Conservation (phyloP, 2,888 invertebrate genomes). For the Leptogaster cylindrica region DNA sequence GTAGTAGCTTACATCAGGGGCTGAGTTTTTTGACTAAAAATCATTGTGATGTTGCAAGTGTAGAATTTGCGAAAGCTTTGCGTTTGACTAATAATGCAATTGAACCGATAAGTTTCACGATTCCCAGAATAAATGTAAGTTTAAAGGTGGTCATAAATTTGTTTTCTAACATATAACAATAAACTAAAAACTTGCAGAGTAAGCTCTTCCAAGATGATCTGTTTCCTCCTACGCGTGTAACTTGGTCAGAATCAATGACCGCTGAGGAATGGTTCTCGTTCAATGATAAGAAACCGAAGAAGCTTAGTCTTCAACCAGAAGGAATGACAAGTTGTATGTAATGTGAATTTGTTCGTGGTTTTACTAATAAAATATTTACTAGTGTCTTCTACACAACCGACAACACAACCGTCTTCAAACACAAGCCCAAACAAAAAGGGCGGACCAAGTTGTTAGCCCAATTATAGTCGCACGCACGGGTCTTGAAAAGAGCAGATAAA, state of each 20-base stretch:
- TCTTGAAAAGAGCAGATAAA: slow-evolving; percentile 64
- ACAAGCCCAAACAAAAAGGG: slow-evolving; percentile 54
- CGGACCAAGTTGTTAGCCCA: slow-evolving; percentile 48
- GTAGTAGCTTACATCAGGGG: slow-evolving; percentile 83
- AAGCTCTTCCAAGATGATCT: slow-evolving; percentile 98
- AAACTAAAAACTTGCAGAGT: slow-evolving; percentile 71
- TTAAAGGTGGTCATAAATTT: no score
- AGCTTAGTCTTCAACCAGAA: slow-evolving; percentile 80
- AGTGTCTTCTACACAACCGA: slow-evolving; percentile 60
- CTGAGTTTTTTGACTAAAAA: slow-evolving; percentile 88
- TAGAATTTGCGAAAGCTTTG: slow-evolving; percentile 94
- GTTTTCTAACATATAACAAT: slow-evolving; percentile 37
- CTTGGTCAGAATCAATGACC: slow-evolving; percentile 80
- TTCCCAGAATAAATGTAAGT: slow-evolving; percentile 94
- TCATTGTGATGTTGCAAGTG: slow-evolving; percentile 82
- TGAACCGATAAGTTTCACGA: slow-evolving; percentile 92
- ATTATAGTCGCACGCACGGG: slow-evolving; percentile 52
- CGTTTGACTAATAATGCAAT: slow-evolving; percentile 91
- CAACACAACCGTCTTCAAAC: no score
- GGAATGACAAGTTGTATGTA: slow-evolving; percentile 84
- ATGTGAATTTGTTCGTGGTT: no score
- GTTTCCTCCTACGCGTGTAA: slow-evolving; percentile 89
- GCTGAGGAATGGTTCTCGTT: slow-evolving; percentile 82
- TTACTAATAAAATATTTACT: slow-evolving; percentile 22
- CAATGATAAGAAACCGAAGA: slow-evolving; percentile 67